Evolutionary conservation across 2,888 invertebrate species (phyloP).

Genomic region (Apantesis nais): DNA sequence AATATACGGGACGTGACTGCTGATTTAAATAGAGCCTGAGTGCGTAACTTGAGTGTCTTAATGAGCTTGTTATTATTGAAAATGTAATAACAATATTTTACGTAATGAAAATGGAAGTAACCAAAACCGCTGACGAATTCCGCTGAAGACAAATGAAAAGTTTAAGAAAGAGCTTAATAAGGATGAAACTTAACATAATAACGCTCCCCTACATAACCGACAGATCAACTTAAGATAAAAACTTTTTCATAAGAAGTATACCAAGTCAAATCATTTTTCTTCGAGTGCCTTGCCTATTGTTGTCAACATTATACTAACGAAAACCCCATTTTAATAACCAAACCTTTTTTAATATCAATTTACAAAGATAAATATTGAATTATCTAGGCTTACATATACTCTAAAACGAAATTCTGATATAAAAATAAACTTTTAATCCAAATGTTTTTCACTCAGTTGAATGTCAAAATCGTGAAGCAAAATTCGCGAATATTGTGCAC

Average conservation of each 20-base stretch:
- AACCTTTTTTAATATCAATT: not conserved
- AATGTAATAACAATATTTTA: conserved; percentile 18
- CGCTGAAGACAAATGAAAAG: not conserved
- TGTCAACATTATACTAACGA: not conserved
- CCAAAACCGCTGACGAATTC: not conserved
- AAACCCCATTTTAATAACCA: not conserved
- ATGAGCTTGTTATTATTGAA: conserved; percentile 24
- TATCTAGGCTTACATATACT: not conserved
- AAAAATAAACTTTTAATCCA: conserved; percentile 8
- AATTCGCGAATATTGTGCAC: conserved; percentile 43
- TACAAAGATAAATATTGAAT: not conserved
- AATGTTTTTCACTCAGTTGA: conserved; percentile 22
- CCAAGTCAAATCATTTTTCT: conserved; percentile 27
- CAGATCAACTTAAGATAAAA: conserved; percentile 34
- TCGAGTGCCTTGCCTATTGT: conserved; percentile 3
- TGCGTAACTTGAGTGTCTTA: conserved; percentile 48
- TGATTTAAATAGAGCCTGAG: conserved; percentile 69
- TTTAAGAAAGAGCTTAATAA: not conserved
- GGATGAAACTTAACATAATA: conserved; percentile 22
- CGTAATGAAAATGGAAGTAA: not conserved
- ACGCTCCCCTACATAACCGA: conserved; percentile 19
- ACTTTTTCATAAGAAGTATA: conserved; percentile 36
- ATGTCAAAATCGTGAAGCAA: conserved; percentile 23
- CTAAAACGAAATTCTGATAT: not conserved
- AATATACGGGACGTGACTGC: conserved; percentile 78